Percentiles rank a stretch among this genome's conserved stretches.
Evolutionary conservation across 2,888 invertebrate species (phyloP).

Genomic region (Brachypalpus laphriformis): DNA sequence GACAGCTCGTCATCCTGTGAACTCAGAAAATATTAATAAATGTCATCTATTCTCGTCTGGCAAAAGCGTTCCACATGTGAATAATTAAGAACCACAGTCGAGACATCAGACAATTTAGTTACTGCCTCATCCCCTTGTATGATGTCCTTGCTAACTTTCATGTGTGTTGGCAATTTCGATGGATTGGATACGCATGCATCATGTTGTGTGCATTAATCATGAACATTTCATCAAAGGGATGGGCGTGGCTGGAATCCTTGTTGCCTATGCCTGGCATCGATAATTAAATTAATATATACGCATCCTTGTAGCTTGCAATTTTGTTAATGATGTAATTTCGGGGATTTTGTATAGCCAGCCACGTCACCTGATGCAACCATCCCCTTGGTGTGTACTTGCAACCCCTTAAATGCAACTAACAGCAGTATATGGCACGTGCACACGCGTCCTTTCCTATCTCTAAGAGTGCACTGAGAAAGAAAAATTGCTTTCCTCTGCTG

Average conservation of each 20-base stretch:
- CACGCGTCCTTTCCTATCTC: conserved; percentile 45
- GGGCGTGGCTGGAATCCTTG: conserved; percentile 22
- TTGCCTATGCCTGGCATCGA: background rate
- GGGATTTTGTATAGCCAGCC: conserved; percentile 7
- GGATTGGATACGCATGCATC: conserved; percentile 46
- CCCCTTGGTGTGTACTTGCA: conserved; percentile 20
- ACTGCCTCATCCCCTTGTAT: background rate
- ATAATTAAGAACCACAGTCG: background rate
- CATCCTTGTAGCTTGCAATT: conserved; percentile 35
- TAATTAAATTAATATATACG: conserved; percentile 29
- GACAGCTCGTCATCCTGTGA: background rate
- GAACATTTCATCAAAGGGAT: conserved; percentile 43
- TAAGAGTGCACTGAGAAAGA: conserved; percentile 25
- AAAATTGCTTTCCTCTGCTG: conserved; percentile 48
- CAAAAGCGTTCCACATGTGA: background rate
- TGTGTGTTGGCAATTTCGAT: conserved; percentile 11
- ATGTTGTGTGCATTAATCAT: conserved; percentile 61
- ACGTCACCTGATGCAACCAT: conserved; percentile 66
- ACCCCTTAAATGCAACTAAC: conserved; percentile 24
- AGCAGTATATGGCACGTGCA: conserved; percentile 47
- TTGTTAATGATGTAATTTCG: conserved; percentile 62
- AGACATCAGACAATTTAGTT: background rate
- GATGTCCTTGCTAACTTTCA: background rate
- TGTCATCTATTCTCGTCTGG: background rate
- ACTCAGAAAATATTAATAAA: background rate